Evolutionary conservation across 2,888 invertebrate genomes (phyloP), one percentile per base, ranked within the genome.

Genomic region (Dromius quadrimaculatus): DNA sequence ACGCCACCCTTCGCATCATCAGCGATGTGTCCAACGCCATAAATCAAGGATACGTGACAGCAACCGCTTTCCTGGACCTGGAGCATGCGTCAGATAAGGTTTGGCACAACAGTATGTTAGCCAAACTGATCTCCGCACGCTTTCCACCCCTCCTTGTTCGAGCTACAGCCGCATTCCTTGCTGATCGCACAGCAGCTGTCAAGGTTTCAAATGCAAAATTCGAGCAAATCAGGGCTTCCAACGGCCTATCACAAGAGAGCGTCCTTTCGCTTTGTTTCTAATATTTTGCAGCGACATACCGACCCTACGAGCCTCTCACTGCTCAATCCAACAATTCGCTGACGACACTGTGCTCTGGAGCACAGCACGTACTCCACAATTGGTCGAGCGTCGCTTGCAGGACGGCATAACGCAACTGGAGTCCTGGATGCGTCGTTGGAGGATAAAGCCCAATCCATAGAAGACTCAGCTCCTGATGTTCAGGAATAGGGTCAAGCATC

Each of bases 81-180:
- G 36, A 59, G 38, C 59, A 38, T 17, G 59, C 36, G n/a, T 38
- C 50, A 19, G 65, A 34, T 23, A 32, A 17, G 13, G 50, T 47
- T 2, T 65, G 34, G 50, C 50, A 50, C 8, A 22, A 13, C 11
- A 17, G 15, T 9, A 17, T 1, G 15, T 22, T 8, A 17, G 41
- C n/a, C n/a, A n/a, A n/a, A n/a, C n/a, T n/a, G n/a, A n/a, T n/a
- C n/a, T n/a, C n/a, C n/a, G n/a, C n/a, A n/a, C n/a, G n/a, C n/a
- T n/a, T n/a, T n/a, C n/a, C n/a, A n/a, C n/a, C n/a, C n/a, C n/a
- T n/a, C n/a, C n/a, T n/a, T n/a, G n/a, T n/a, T n/a, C n/a, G n/a
- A n/a, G n/a, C n/a, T n/a, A n/a, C n/a, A n/a, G n/a, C n/a, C n/a
- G n/a, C n/a, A n/a, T n/a, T n/a, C n/a, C n/a, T n/a, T n/a, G n/a